Evolutionary conservation across 1,140 invertebrate genomes (phyloP).

Genomic region (Papilio polyxenes): DNA sequence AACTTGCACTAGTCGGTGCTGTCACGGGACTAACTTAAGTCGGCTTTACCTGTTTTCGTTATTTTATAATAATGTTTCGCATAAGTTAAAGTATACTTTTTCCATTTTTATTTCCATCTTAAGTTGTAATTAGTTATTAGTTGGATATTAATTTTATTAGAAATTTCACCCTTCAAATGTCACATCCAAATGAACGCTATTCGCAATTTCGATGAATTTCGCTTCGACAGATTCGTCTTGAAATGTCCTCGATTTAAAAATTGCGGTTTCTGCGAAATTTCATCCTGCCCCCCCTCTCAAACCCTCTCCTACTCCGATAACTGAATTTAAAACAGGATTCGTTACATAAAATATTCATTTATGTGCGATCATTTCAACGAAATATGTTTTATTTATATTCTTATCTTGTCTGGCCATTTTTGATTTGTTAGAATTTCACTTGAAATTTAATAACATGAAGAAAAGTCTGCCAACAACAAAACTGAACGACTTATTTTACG

Average conservation of each 20-base stretch:
- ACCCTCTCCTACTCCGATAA: not conserved
- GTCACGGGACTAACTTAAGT: too few relatives aligned
- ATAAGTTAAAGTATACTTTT: too few relatives aligned
- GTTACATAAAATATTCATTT: slow-evolving; percentile 27
- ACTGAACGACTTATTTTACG: too few relatives aligned
- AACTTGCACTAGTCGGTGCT: too few relatives aligned
- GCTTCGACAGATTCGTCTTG: slow-evolving; percentile 16
- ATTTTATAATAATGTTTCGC: too few relatives aligned
- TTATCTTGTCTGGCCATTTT: not conserved
- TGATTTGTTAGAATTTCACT: not conserved
- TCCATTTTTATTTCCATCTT: not conserved
- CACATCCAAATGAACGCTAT: slow-evolving; percentile 7
- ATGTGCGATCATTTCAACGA: not conserved
- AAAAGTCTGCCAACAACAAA: too few relatives aligned
- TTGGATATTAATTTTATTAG: slow-evolving; percentile 9
- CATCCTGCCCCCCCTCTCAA: not conserved
- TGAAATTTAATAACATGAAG: not conserved
- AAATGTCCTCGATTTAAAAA: slow-evolving; percentile 22
- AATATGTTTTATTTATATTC: not conserved
- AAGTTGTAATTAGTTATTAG: not conserved
- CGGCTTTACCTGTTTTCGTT: too few relatives aligned
- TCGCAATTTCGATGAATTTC: slow-evolving; percentile 26
- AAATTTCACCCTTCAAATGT: not conserved
- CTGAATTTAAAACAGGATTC: slow-evolving; percentile 30
- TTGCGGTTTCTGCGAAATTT: slow-evolving; percentile 17